A percentile compares a stretch with the other conserved stretches of the same genome.
Conservation (phyloP, 1,140 invertebrate genomes). For the Drosophila navojoa region DNA sequence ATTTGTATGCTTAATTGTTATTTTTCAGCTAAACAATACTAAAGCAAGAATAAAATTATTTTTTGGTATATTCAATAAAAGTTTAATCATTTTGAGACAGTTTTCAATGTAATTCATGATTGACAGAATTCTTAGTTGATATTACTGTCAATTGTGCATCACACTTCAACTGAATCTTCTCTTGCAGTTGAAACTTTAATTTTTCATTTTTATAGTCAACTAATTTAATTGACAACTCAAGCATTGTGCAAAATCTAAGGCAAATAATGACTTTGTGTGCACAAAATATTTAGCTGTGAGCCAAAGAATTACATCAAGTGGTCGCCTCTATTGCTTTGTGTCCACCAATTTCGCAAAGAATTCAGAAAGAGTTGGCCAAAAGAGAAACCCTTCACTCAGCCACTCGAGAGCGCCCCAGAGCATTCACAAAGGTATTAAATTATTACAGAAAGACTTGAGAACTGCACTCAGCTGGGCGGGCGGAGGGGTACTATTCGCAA, state of each 20-base stretch:
- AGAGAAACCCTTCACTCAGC: conserved; percentile 31
- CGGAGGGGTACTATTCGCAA: conserved; percentile 15
- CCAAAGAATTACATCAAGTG: conserved; percentile 14
- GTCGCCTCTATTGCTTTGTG: conserved; percentile 3
- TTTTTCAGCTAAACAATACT: too few relatives aligned
- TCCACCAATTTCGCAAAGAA: conserved; percentile 20
- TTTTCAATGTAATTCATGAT: background rate
- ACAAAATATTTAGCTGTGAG: conserved; percentile 9
- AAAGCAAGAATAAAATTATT: too few relatives aligned
- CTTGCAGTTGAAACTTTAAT: background rate
- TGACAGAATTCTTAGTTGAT: too few relatives aligned
- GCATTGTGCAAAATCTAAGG: background rate
- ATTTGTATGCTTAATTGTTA: too few relatives aligned
- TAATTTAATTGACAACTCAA: background rate
- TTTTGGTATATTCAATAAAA: background rate
- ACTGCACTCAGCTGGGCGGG: conserved; percentile 11
- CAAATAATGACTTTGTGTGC: conserved; percentile 15
- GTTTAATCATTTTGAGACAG: background rate
- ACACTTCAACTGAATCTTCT: background rate
- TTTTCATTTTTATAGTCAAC: background rate
- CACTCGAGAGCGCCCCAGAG: conserved; percentile 29
- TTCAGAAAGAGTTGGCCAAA: conserved; percentile 41
- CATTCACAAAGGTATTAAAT: conserved; percentile 65
- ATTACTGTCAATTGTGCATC: too few relatives aligned
- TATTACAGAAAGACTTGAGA: conserved; percentile 58